Evolutionary conservation across 2,113 vertebrate genomes (phyloP), one percentile per base, ranked within the genome.

Genomic region (Solenodon paradoxus): DNA sequence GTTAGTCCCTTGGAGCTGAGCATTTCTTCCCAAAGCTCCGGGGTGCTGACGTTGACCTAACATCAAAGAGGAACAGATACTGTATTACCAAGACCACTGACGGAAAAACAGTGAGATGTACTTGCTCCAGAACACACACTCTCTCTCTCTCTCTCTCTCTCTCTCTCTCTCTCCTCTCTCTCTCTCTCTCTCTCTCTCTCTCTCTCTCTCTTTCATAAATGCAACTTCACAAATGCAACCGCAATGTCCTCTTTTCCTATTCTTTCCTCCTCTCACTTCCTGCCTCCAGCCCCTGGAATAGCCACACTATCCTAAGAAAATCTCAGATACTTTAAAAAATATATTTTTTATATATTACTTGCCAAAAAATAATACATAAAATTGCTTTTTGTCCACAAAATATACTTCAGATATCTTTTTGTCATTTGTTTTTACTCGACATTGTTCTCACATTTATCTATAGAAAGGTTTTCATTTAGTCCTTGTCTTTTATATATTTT

Each of bases 21-120:
- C 98, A 99, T 97, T 92, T 99, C 99, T 72, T 99, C 99, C 99
- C 99, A 99, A 75, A 99, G 99, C 78, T 99, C 99, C 94, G 99
- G 99, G 97, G 98, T 99, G 86, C 94, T 99, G 96, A 99, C 95
- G 83, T 98, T 98, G 17, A 98, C 97, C 99, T 99, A 96, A 61
- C 91, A 61, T 78, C 93, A 98, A 94, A 98, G 79, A 88, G 55
- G 47, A 92, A 28, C 74, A 82, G 69, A 89, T 6, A 24, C 35
- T 40, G 1, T 20, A 5, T 94, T 72, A 96, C 32, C 40, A n/a
- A 59, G 28, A 22, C 40, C 28, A 32, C 16, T 1, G 0, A 32
- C 2, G 38, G 30, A 47, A 40, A 84, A 35, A 47, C 0, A 26
- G 9, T 8, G 30, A 38, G 11, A 17, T n/a, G 9, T 24, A 0